A percentile compares a stretch with the other conserved stretches of the same genome.
These are phyloP conservation scores for Dermatophagoides farinae DNA, from an alignment of 1,140 invertebrate species.

Conservation along the genomic window DNA sequence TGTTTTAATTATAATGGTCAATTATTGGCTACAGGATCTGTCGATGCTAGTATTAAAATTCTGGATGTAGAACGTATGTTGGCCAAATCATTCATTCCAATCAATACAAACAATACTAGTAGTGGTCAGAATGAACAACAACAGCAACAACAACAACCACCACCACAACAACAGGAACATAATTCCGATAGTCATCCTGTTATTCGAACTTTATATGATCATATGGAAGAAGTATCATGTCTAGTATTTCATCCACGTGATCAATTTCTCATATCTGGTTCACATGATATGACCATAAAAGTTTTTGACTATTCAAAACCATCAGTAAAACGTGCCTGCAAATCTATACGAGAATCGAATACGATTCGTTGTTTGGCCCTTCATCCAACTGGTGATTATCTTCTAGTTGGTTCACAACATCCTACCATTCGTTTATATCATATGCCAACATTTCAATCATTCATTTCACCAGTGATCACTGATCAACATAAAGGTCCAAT, in stretches of 20 bases:
- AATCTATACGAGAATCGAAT: constrained; percentile 77
- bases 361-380: constrained; percentile 69
- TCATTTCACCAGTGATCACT: constrained; percentile 65
- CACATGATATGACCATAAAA: constrained; percentile 77
- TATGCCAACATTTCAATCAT: constrained; percentile 84
- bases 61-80: constrained; percentile 93
- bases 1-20: constrained; percentile 81
- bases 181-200: constrained; percentile 80
- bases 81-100: constrained; percentile 41
- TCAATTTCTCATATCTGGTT: constrained; percentile 79
- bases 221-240: constrained; percentile 88
- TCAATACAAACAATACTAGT: constrained; percentile 13
- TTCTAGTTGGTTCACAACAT: constrained; percentile 81
- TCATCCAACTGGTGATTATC: constrained; percentile 82
- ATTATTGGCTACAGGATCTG: constrained; percentile 89
- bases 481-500: constrained; percentile 77
- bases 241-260: constrained; percentile 87
- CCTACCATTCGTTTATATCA: constrained; percentile 77
- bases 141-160: background rate
- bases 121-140: constrained; percentile 21
- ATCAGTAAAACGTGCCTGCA: constrained; percentile 90
- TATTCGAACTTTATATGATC: constrained; percentile 93
- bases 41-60: constrained; percentile 96
- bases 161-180: constrained; percentile 18
- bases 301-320: constrained; percentile 95